Conservation (phyloP, 2,888 invertebrate species). For the Heliconius erato region DNA sequence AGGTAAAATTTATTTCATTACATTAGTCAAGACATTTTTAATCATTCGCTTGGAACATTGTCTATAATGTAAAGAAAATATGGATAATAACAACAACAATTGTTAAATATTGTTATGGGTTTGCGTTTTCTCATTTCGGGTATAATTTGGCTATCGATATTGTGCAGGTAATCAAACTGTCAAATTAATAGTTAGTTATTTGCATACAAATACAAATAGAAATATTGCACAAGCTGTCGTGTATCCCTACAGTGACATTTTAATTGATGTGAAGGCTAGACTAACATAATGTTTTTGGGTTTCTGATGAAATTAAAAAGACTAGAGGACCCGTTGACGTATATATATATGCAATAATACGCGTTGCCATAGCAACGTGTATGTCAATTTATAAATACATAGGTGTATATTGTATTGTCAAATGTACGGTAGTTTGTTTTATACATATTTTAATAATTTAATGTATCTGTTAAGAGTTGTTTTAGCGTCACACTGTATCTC, state of each 20-base stretch:
- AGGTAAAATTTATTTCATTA: not conserved
- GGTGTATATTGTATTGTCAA: too few species aligned
- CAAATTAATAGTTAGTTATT: constrained; percentile 47
- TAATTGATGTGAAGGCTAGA: constrained; percentile 44
- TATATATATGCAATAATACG: too few species aligned
- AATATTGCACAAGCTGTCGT: constrained; percentile 41
- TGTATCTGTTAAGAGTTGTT: too few species aligned
- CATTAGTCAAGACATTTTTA: not conserved
- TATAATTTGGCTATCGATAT: constrained; percentile 35
- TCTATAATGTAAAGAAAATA: not conserved
- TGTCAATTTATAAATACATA: too few species aligned
- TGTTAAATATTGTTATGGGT: constrained; percentile 27
- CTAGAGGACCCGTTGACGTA: too few species aligned
- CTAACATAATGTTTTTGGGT: constrained; percentile 1
- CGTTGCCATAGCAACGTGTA: too few species aligned
- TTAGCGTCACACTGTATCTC: too few species aligned
- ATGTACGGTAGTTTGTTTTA: too few species aligned
- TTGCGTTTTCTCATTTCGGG: constrained; percentile 38
- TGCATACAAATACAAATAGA: constrained; percentile 40
- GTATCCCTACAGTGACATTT: constrained; percentile 37
- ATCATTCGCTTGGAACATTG: not conserved
- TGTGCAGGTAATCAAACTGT: constrained; percentile 43
- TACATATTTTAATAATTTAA: too few species aligned
- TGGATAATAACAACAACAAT: not conserved
- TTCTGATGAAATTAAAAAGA: constrained; percentile 1